Conservation (phyloP, 2,888 invertebrate species). For the Drosophila heteroneura region DNA sequence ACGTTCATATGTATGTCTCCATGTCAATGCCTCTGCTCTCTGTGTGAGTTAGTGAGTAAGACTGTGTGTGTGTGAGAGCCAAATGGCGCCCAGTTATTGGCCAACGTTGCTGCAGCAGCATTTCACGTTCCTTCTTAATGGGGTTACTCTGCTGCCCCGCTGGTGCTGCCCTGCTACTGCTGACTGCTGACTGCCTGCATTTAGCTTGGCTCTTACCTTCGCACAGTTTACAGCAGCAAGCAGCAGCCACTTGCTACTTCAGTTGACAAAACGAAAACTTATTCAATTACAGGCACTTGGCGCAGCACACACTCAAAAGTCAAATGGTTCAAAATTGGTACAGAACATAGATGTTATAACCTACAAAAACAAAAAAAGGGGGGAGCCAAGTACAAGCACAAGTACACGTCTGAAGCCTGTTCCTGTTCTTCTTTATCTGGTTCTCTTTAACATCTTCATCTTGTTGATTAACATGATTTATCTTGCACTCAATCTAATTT, state of each 20-base stretch:
- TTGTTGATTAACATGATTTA: conserved; percentile 14
- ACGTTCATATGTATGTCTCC: conserved; percentile 20
- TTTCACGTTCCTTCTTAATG: conserved; percentile 63
- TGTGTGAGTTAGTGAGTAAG: neutral
- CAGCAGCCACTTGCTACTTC: conserved; percentile 39
- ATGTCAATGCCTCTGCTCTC: conserved; percentile 42
- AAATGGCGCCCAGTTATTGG: conserved; percentile 50
- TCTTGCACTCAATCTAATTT: conserved; percentile 12
- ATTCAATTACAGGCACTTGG: conserved; percentile 73
- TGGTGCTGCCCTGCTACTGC: conserved; percentile 37
- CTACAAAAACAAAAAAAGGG: conserved; percentile 25
- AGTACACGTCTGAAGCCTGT: conserved; percentile 26
- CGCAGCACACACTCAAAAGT: conserved; percentile 49
- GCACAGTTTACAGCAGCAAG: conserved; percentile 42
- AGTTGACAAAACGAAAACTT: conserved; percentile 58
- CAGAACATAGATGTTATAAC: conserved; percentile 12
- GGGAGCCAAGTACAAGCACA: conserved; percentile 19
- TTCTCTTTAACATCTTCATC: conserved; percentile 24
- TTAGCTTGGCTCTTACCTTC: conserved; percentile 55
- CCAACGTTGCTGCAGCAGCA: conserved; percentile 31
- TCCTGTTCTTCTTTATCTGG: conserved; percentile 13
- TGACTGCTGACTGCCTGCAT: conserved; percentile 7
- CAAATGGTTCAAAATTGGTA: conserved; percentile 41
- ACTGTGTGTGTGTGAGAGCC: conserved; percentile 22
- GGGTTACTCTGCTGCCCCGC: conserved; percentile 55